Base-by-base conservation (phyloP, 2,888 invertebrate genomes). In the Hyppa rectilinea region DNA sequence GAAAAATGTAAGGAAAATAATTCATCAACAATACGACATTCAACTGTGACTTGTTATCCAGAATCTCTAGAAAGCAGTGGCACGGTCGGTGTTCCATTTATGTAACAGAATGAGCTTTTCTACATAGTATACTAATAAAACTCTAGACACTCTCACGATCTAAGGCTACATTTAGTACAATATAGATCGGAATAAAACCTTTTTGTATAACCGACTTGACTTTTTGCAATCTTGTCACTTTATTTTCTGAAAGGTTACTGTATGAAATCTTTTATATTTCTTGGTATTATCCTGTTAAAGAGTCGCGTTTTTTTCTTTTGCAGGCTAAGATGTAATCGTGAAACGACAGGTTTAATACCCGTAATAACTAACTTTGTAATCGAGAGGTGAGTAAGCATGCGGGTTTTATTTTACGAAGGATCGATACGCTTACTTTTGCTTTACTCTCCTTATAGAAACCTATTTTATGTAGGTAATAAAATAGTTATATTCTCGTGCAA, bases 281-380 rank as follows among this genome's bases (percentile, higher is more conserved):
- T 63, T 34, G 26, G 34, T 64, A 58, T 60, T 40, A 61, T 63
- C 52, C 65, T 69, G 31, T 69, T 69, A 66, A 56, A 53, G 62
- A 67, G 23, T 31, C 45, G 10, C 40, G 10, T 50, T 53, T 71
- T 47, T 71, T 68, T 50, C 45, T 45, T 63, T 71, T 49, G 56
- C 52, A 26, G 52, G 56, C 58, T 49, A 36, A 69, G 74, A 78
- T 70, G 63, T 80, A 75, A 85, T 85, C 81, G 74, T 66, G 34
- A 68, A 75, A 62, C 58, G 68, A 52, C 53, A 69, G 55, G 67
- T 67, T 83, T 85, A 85, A 79, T 77, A 74, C 74, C 85, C 76
- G 79, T 75, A 85, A 84, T 84, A 83, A 83, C 72, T 84, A 81
- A 78, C 81, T 72, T 71, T 71, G 83, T 81, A 85, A 82, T 85